These are phyloP conservation scores for Pipra filicauda DNA, from an alignment of 2,113 vertebrate genomes.

Conservation along the genomic window DNA sequence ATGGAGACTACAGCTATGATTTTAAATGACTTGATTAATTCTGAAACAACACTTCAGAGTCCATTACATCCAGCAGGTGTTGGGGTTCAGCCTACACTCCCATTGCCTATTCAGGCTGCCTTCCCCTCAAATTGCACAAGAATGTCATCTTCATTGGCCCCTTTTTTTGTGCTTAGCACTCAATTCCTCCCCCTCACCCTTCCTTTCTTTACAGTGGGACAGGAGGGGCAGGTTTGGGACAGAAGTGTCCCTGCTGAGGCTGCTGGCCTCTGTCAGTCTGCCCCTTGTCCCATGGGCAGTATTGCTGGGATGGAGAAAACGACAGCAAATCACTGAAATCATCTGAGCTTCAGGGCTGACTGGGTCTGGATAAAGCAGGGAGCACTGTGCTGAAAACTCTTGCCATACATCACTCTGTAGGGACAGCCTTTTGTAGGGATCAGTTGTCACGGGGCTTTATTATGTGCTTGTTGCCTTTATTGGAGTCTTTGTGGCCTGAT, in stretches of 20 bases:
- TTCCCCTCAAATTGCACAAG: constrained; percentile 49
- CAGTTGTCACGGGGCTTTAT: not conserved
- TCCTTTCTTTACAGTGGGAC: not conserved
- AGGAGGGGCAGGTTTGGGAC: not conserved
- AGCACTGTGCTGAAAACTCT: not conserved
- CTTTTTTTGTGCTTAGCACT: not conserved
- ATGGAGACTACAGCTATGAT: constrained; percentile 82
- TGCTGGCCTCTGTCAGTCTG: not conserved
- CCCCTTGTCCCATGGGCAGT: not conserved
- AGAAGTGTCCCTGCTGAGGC: not conserved
- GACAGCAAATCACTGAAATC: not conserved
- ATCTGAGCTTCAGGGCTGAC: not conserved
- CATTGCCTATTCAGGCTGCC: constrained; percentile 7
- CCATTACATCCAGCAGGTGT: constrained; percentile 81
- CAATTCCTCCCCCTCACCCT: not conserved
- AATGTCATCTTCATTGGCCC: constrained; percentile 29
- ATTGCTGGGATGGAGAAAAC: not conserved
- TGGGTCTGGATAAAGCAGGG: not conserved
- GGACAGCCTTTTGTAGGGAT: not conserved
- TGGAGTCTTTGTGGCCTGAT: not conserved
- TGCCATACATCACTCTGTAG: not conserved
- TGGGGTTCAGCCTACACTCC: constrained; percentile 67
- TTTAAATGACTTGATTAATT: constrained; percentile 89
- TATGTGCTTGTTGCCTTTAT: constrained; percentile 15
- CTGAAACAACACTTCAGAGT: constrained; percentile 82